phyloP scores from a whole-genome alignment of 2,888 invertebrate genomes.

The Phasia obesa region DNA sequence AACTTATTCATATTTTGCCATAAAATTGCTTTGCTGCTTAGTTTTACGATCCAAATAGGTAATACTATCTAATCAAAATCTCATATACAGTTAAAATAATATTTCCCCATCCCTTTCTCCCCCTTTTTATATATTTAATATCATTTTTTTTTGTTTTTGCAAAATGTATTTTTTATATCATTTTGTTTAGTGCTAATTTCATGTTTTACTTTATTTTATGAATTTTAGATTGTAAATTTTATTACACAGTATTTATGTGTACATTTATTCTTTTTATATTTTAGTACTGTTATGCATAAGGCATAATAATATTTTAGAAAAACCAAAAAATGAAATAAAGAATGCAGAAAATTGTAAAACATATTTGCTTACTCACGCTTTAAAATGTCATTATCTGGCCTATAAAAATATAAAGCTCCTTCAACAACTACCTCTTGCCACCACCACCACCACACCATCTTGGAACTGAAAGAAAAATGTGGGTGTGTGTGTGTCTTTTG shows the following conservation, averaged over 20 bases:
- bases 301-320: conserved; percentile 66
- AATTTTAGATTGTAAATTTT: conserved; percentile 71
- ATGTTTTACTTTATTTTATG: conserved; percentile 71
- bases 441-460: not conserved
- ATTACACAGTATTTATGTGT: conserved; percentile 67
- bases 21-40: conserved; percentile 26
- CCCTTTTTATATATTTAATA: conserved; percentile 38
- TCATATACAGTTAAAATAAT: conserved; percentile 67
- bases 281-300: conserved; percentile 68
- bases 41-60: conserved; percentile 57
- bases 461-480: conserved; percentile 36
- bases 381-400: conserved; percentile 69
- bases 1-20: conserved; percentile 43
- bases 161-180: conserved; percentile 61
- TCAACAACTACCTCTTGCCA: conserved; percentile 15
- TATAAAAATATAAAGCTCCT: conserved; percentile 64
- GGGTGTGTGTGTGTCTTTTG: too few species aligned
- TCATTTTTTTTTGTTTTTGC: not conserved
- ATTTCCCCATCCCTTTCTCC: conserved; percentile 37
- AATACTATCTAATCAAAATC: conserved; percentile 65
- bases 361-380: conserved; percentile 65
- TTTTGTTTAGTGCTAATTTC: conserved; percentile 67
- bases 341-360: conserved; percentile 56
- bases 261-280: conserved; percentile 19
- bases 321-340: conserved; percentile 14